Evolutionary conservation across 2,888 invertebrate species (phyloP).

Genomic region (Drosophila formosana): DNA sequence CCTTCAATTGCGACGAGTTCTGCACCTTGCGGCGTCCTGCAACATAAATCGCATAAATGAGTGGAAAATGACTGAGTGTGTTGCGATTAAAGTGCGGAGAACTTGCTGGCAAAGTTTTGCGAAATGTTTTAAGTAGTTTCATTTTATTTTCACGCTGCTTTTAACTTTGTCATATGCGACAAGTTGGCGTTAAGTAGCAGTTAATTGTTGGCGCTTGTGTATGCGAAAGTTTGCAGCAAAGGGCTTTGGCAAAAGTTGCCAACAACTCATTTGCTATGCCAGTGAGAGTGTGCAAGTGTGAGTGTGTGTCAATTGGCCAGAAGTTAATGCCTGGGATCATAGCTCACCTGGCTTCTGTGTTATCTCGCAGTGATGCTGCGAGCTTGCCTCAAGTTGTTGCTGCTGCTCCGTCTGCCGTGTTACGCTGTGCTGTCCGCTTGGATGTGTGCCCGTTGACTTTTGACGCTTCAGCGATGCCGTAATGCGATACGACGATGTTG

Average conservation of each 20-base stretch:
- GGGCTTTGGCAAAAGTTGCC: slow-evolving; percentile 29
- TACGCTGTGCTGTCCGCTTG: slow-evolving; percentile 76
- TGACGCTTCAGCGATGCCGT: slow-evolving; percentile 79
- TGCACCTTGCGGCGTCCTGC: slow-evolving; percentile 83
- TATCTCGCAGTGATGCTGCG: slow-evolving; percentile 67
- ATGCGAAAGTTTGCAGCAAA: slow-evolving; percentile 25
- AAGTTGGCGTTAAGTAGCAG: slow-evolving; percentile 13
- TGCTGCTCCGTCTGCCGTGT: slow-evolving; percentile 43
- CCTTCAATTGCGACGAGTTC: slow-evolving; percentile 88
- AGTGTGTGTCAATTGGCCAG: slow-evolving; percentile 30
- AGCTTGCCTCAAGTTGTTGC: slow-evolving; percentile 39
- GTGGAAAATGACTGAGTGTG: neutral
- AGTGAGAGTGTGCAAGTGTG: neutral
- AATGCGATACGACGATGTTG: slow-evolving; percentile 62
- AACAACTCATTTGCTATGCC: slow-evolving; percentile 18
- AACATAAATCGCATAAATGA: slow-evolving; percentile 10
- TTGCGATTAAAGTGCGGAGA: neutral
- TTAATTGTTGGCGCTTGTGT: slow-evolving; percentile 46
- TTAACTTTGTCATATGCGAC: slow-evolving; percentile 31
- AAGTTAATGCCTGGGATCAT: slow-evolving; percentile 20
- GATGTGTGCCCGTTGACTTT: slow-evolving; percentile 78
- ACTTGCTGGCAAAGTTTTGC: slow-evolving; percentile 1
- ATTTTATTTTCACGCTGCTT: slow-evolving; percentile 35
- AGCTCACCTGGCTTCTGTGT: slow-evolving; percentile 80
- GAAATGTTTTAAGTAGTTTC: slow-evolving; percentile 50